These are phyloP conservation scores for Aphodius granarius DNA, from an alignment of 2,888 invertebrate species.

Conservation along the genomic window DNA sequence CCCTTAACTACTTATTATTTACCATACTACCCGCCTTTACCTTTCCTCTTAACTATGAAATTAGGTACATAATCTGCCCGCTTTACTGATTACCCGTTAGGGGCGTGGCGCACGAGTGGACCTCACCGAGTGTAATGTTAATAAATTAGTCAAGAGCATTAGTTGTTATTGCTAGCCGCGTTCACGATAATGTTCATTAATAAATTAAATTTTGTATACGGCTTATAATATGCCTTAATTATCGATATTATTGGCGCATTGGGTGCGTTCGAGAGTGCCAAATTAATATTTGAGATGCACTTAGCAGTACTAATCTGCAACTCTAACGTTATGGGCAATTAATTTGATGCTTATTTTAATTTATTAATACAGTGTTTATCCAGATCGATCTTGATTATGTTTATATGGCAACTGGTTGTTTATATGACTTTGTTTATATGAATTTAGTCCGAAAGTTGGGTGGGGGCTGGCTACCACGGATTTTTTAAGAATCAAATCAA, in stretches of 20 bases:
- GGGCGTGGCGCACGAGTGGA: background rate
- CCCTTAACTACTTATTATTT: background rate
- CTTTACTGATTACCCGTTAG: background rate
- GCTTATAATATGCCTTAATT: conserved; percentile 6
- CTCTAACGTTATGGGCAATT: background rate
- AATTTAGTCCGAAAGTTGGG: no score
- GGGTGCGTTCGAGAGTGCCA: background rate
- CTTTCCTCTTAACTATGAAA: background rate
- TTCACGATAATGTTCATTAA: conserved; percentile 2
- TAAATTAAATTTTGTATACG: conserved; percentile 10
- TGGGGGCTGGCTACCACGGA: no score
- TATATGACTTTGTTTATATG: no score
- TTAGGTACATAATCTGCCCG: background rate
- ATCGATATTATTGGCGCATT: background rate
- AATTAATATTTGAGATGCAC: background rate
- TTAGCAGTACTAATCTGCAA: background rate
- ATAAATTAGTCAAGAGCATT: conserved; percentile 10
- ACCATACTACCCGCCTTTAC: background rate
- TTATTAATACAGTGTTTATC: background rate
- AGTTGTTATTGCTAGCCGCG: conserved; percentile 14
- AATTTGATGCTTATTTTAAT: background rate
- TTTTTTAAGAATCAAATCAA: no score
- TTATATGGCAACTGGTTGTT: no score
- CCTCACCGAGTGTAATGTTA: background rate
- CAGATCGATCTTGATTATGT: no score